A percentile compares a stretch with the other conserved stretches of the same genome.
These are phyloP conservation scores for Drosophila siamana DNA, from an alignment of 2,888 invertebrate genomes.

Conservation along the genomic window DNA sequence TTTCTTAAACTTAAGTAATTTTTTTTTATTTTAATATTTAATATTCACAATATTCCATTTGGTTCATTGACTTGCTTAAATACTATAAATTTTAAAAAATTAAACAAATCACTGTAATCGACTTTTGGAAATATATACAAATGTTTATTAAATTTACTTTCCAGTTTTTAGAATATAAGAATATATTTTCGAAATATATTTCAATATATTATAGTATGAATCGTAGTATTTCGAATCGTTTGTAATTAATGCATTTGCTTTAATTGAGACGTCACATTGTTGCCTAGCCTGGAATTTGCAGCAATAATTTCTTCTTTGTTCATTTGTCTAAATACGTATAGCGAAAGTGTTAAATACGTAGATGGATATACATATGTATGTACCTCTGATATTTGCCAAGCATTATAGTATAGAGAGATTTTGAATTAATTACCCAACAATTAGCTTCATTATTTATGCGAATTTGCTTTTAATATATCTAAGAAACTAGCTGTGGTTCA, in stretches of 20 bases:
- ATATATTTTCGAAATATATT: background rate
- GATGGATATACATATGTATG: no score
- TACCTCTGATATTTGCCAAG: slow-evolving; percentile 2
- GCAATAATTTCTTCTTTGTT: background rate
- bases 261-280: slow-evolving; percentile 4
- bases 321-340: background rate
- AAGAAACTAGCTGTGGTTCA: slow-evolving; percentile 8
- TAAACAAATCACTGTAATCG: background rate
- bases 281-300: background rate
- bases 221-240: background rate
- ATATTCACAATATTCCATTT: no score
- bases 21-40: no score
- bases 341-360: slow-evolving; percentile 8
- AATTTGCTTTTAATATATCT: slow-evolving; percentile 13
- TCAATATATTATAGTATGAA: background rate
- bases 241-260: background rate
- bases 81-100: no score
- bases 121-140: background rate
- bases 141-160: background rate
- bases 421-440: slow-evolving; percentile 7
- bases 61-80: no score
- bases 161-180: background rate
- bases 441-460: slow-evolving; percentile 3
- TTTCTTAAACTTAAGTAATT: no score
- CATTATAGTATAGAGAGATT: slow-evolving; percentile 5